Evolutionary conservation across 2,797 vertebrate genomes (phyloP), one percentile per base, ranked within the genome.

Genomic region (Hemitrygon akajei): DNA sequence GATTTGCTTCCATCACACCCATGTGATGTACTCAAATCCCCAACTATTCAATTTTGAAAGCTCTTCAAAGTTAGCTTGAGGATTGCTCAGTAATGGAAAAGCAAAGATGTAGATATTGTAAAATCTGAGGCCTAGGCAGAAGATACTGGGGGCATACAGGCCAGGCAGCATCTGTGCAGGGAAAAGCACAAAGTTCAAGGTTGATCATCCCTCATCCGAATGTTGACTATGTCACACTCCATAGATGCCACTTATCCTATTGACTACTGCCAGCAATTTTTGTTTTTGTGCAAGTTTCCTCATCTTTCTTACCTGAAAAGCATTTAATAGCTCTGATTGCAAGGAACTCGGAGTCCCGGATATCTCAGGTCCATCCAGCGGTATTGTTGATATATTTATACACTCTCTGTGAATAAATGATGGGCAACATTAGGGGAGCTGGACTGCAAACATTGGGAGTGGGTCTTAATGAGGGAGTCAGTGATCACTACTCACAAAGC

Each of bases 301-400:
- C n/a, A 37, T 66, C 34, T n/a, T 40, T 93, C 96, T 94, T 96
- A 98, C 98, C 98, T 98, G 98, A 94, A 96, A 95, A 95, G 96
- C 97, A 94, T 98, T 95, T 94, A 97, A 96, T 95, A 99, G 96
- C 93, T 99, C 98, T 20, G 95, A 96, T 93, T 96, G 97, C 73
- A 99, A 95, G 3, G 98, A 98, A 22, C 94, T 95, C 0, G 20
- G 91, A n/a, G 94, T 94, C 94, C 97, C 97, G 58, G 95, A 95
- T 94, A 93, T 80, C 91, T 94, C 96, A 93, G 97, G 96, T 95
- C 97, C 98, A 94, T 95, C 81, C 94, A 97, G 97, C 95, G 95
- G 97, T 2, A 97, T 95, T 66, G 95, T 94, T 0, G 97, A 97
- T 76, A 98, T 96, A 82, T 76, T 95, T 66, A 96, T 95, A 0